Conservation (phyloP, 2,888 invertebrate genomes). For the Metallyticus violacea region DNA sequence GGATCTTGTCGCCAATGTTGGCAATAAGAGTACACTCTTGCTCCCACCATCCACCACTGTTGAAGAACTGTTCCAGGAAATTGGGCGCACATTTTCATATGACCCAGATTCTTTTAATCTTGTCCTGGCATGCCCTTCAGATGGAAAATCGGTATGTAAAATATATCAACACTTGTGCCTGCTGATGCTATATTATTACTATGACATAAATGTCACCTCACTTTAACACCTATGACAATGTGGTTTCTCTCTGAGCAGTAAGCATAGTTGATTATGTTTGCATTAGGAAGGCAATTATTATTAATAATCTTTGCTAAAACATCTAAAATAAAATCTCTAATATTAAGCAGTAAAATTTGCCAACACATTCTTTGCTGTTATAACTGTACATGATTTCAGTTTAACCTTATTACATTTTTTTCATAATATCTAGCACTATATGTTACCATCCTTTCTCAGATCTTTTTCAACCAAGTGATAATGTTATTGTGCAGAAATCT, state of each 20-base stretch:
- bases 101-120: conserved; percentile 50
- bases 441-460: too few species aligned
- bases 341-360: too few species aligned
- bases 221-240: neutral
- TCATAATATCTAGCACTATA: too few species aligned
- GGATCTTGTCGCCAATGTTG: conserved; percentile 44
- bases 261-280: too few species aligned
- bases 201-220: neutral
- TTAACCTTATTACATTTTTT: too few species aligned
- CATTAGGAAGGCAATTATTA: too few species aligned
- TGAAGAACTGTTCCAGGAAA: conserved; percentile 49
- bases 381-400: too few species aligned
- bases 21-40: conserved; percentile 41
- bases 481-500: too few species aligned
- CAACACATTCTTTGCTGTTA: too few species aligned
- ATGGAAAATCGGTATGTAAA: neutral
- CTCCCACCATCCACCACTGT: conserved; percentile 48
- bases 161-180: neutral
- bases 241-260: neutral
- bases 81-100: conserved; percentile 49
- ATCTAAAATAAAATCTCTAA: too few species aligned
- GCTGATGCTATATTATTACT: neutral
- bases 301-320: too few species aligned
- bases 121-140: conserved; percentile 35
- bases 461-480: too few species aligned